Evolutionary conservation across 2,888 invertebrate genomes (phyloP).

Genomic region (Bombylius major): DNA sequence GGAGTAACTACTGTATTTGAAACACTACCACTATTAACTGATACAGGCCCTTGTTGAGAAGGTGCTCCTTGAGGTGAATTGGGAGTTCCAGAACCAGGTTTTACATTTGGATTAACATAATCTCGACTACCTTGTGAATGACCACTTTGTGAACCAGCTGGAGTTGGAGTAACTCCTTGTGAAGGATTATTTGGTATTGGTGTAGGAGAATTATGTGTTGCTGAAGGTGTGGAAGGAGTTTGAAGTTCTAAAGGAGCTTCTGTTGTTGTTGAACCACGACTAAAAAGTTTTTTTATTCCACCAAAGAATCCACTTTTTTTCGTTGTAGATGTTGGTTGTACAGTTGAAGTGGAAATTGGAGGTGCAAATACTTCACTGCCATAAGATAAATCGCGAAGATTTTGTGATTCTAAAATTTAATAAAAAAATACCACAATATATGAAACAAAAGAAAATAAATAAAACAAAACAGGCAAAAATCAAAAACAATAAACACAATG

Average conservation of each 20-base stretch:
- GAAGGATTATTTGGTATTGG: background rate
- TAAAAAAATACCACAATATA: background rate
- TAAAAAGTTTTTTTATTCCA: conserved; percentile 28
- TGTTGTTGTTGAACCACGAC: conserved; percentile 17
- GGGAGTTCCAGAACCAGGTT: background rate
- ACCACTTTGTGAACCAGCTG: background rate
- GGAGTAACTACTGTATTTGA: background rate
- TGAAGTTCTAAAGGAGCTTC: conserved; percentile 17
- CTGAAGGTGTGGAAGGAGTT: conserved; percentile 14
- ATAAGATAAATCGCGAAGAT: background rate
- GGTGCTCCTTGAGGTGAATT: too few relatives aligned
- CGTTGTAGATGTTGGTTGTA: conserved; percentile 21
- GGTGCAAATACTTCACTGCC: background rate
- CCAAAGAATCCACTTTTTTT: conserved; percentile 28
- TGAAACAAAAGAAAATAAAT: too few relatives aligned
- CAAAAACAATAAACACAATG: too few relatives aligned
- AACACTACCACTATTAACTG: too few relatives aligned
- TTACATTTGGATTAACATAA: conserved; percentile 5
- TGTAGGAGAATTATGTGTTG: conserved; percentile 15
- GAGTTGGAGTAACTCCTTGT: background rate
- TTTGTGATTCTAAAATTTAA: background rate
- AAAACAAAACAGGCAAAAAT: too few relatives aligned
- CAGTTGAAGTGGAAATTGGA: conserved; percentile 16
- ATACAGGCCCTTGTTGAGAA: too few relatives aligned
- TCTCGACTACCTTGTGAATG: background rate